Percentiles rank a stretch among this genome's conserved stretches.
These are phyloP conservation scores for Enteromius trimaculatus DNA, from an alignment of 2,797 vertebrate genomes.

Conservation along the genomic window DNA sequence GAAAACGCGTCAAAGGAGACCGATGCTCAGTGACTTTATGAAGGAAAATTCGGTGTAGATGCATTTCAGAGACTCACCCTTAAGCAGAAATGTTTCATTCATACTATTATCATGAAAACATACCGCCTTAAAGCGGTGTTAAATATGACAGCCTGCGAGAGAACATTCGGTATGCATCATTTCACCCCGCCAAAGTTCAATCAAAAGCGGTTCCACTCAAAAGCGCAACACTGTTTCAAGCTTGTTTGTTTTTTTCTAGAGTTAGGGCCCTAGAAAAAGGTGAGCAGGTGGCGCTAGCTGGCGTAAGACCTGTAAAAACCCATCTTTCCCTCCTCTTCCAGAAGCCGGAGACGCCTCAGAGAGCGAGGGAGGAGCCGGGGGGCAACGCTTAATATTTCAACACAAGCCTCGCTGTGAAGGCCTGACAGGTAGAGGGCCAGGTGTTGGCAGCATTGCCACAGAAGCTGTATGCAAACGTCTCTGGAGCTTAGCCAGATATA, in stretches of 20 bases:
- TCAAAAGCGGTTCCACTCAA: constrained; percentile 34
- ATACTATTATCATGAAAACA: constrained; percentile 41
- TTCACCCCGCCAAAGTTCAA: constrained; percentile 32
- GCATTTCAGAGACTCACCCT: constrained; percentile 33
- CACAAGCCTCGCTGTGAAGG: constrained; percentile 50
- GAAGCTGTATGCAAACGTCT: constrained; percentile 45
- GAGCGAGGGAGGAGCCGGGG: constrained; percentile 45
- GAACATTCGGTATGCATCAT: constrained; percentile 30
- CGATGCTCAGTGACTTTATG: constrained; percentile 25
- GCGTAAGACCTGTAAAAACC: constrained; percentile 29
- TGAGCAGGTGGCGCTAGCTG: constrained; percentile 47
- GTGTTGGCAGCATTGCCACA: constrained; percentile 54
- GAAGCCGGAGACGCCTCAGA: constrained; percentile 49
- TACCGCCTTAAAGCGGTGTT: constrained; percentile 23
- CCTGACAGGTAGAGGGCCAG: constrained; percentile 62
- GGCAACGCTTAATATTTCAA: constrained; percentile 65
- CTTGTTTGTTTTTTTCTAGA: constrained; percentile 12
- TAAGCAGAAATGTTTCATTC: constrained; percentile 47
- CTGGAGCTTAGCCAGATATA: constrained; percentile 54
- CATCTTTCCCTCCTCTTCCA: constrained; percentile 32
- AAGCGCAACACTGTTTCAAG: constrained; percentile 10
- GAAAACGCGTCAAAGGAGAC: constrained; percentile 25
- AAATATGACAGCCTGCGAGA: constrained; percentile 24
- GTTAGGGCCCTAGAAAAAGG: constrained; percentile 37
- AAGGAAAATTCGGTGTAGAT: constrained; percentile 30